These are phyloP conservation scores for Doryteuthis pealeii DNA, from an alignment of 1,140 invertebrate genomes.

Conservation along the genomic window DNA sequence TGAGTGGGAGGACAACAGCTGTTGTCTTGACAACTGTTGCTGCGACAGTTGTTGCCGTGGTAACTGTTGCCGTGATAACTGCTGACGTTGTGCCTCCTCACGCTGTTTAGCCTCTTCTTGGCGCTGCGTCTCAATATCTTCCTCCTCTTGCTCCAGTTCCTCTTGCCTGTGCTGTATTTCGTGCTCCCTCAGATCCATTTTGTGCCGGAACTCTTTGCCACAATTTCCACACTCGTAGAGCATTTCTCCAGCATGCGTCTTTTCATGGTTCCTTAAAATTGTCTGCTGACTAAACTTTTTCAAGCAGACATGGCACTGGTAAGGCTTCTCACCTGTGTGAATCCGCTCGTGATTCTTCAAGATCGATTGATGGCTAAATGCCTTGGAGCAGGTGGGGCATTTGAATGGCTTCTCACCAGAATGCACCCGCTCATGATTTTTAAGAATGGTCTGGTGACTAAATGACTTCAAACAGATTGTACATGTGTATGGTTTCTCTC, in stretches of 20 bases:
- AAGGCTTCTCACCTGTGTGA: constrained; percentile 35
- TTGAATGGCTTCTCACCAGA: constrained; percentile 27
- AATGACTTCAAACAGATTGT: constrained; percentile 26
- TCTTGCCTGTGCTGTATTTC: not conserved
- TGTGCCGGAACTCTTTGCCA: constrained; percentile 94
- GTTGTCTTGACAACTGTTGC: no score
- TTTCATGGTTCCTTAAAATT: constrained; percentile 70
- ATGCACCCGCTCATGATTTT: constrained; percentile 26
- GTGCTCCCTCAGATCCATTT: not conserved
- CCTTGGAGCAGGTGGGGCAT: constrained; percentile 23
- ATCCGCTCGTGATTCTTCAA: constrained; percentile 35
- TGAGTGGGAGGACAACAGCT: no score
- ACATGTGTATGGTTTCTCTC: constrained; percentile 16
- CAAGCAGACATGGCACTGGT: constrained; percentile 26
- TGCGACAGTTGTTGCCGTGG: no score
- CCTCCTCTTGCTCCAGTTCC: not conserved
- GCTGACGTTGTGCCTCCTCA: not conserved
- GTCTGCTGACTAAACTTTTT: constrained; percentile 24
- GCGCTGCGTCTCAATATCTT: not conserved
- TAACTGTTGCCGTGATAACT: no score
- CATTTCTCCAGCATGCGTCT: constrained; percentile 96
- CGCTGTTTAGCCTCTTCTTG: not conserved
- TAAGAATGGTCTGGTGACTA: constrained; percentile 19
- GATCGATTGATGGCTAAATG: constrained; percentile 40
- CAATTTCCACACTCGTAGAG: constrained; percentile 86